Evolutionary conservation across 2,113 vertebrate species (phyloP).

Genomic region (Onychostoma macrolepis): DNA sequence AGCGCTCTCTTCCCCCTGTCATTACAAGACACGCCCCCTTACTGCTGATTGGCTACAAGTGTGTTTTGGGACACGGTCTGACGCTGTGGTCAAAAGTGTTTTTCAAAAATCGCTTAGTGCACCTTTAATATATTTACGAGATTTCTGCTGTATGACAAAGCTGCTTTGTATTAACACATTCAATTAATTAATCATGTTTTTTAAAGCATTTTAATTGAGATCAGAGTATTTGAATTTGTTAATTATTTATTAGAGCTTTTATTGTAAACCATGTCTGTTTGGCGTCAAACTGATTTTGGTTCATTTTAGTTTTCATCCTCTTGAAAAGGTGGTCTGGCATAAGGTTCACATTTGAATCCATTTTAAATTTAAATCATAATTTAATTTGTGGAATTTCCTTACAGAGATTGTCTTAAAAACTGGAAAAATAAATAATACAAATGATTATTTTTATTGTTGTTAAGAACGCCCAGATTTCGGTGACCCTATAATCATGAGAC

Average conservation of each 20-base stretch:
- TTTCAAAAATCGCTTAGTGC: no score
- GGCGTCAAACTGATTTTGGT: not conserved
- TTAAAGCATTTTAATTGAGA: not conserved
- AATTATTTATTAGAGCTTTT: not conserved
- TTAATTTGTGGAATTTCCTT: not conserved
- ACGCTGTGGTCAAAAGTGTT: no score
- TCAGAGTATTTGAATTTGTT: not conserved
- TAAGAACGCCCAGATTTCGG: conserved; percentile 94
- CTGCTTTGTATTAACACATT: not conserved
- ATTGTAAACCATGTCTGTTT: not conserved
- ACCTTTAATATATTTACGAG: not conserved
- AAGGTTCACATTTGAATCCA: not conserved
- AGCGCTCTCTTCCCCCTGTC: no score
- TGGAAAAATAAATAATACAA: not conserved
- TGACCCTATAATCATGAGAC: conserved; percentile 95
- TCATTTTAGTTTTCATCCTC: not conserved
- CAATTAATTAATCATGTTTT: not conserved
- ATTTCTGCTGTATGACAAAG: not conserved
- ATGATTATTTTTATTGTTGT: conserved; percentile 27
- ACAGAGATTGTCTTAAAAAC: not conserved
- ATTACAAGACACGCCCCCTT: no score
- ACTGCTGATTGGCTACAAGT: no score
- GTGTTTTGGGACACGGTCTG: no score
- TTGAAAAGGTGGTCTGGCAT: not conserved
- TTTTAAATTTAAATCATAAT: not conserved